Evolutionary conservation across 2,888 invertebrate genomes (phyloP), one percentile per base, ranked within the genome.

Genomic region (Scrobipalpa costella): DNA sequence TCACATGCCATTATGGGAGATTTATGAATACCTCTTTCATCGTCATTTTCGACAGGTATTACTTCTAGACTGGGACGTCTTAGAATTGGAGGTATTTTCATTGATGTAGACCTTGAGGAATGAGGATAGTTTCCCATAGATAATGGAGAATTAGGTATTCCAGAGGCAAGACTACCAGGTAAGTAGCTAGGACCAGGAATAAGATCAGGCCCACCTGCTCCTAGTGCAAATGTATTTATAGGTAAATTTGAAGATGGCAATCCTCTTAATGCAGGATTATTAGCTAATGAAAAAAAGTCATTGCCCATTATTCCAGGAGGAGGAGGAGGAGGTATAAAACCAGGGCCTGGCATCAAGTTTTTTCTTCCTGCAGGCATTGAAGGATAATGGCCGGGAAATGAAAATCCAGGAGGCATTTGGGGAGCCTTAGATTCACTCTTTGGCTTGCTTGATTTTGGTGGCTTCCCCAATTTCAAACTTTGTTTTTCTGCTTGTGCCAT

Each of bases 1-100:
- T 92, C 81, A 63, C 88, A 83, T 49, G 78, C 69, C 74, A 79
- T 76, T 61, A 79, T 75, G 1, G 81, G 75, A 19, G 88, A 76
- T 70, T 88, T 89, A 73, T 83, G 84, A 62, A 82, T 77, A 66
- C 82, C 80, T 81, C 88, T 80, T 67, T 88, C 88, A 34, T 87
- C 84, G 68, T 93, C 92, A 69, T 93, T 88, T 57, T 92, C 87
- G 68, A 93, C 89, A 55, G 91, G 85, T 71, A 92, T 92, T 21
- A 93, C 90, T 77, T 92, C 90, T 75, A 93, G 80, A 73, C 93
- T 93, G 59, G 93, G 93, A 50, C 94, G 92, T 63, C 93, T 92
- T 64, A 93, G 85, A 81, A 93, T 89, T 64, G 93, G 89, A 44
- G 93, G 93, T 84, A 94, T 90, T 73, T 93, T 92, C 66, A 92